These are phyloP conservation scores for Allygus modestus DNA, from an alignment of 2,888 invertebrate genomes.

Conservation along the genomic window DNA sequence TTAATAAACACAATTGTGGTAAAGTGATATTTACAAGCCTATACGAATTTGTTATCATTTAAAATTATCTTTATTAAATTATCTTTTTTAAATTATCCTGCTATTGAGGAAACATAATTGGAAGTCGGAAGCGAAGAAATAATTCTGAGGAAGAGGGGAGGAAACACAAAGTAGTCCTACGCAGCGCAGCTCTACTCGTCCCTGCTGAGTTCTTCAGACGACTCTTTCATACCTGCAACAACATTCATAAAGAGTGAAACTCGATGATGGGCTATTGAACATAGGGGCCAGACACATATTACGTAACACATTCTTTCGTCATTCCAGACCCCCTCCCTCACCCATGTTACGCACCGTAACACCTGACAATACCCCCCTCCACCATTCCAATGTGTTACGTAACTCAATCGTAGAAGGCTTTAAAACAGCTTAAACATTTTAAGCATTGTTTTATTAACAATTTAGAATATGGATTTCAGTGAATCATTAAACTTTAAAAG, in stretches of 20 bases:
- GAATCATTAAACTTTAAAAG: too few relatives aligned
- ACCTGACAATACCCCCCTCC: too few relatives aligned
- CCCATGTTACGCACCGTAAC: too few relatives aligned
- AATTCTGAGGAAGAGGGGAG: neutral
- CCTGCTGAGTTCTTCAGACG: constrained; percentile 47
- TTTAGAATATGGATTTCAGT: too few relatives aligned
- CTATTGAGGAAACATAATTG: neutral
- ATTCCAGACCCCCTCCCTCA: too few relatives aligned
- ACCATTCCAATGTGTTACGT: too few relatives aligned
- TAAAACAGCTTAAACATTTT: too few relatives aligned
- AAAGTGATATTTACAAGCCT: constrained; percentile 1
- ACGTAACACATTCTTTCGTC: too few relatives aligned
- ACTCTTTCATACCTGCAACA: constrained; percentile 51
- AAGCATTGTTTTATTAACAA: too few relatives aligned
- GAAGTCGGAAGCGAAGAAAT: neutral
- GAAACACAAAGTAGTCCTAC: constrained; percentile 44
- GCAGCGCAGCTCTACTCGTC: constrained; percentile 47
- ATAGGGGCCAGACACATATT: too few relatives aligned
- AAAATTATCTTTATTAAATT: neutral
- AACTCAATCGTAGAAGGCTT: too few relatives aligned
- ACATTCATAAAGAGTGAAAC: neutral
- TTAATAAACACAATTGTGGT: neutral
- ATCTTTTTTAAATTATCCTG: neutral
- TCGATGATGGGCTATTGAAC: too few relatives aligned
- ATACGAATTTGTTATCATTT: neutral